phyloP scores from a whole-genome alignment of 1,140 invertebrate genomes.

The Drosophila tsacasi region DNA sequence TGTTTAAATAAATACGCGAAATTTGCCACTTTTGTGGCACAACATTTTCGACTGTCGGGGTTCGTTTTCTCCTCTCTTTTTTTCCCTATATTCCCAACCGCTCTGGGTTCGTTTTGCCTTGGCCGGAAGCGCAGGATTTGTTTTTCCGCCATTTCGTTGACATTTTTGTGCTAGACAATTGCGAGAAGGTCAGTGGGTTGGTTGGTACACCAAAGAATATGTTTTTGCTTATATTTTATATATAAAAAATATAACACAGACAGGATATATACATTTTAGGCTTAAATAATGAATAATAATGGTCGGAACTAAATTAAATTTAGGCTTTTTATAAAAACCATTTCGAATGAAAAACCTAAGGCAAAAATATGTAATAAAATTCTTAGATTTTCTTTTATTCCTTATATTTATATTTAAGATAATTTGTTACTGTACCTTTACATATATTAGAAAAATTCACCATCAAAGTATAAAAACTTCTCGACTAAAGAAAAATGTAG shows the following conservation, averaged over 20 bases:
- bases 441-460: no score
- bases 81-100: neutral
- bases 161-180: constrained; percentile 72
- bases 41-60: constrained; percentile 33
- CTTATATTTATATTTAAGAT: no score
- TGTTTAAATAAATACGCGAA: constrained; percentile 83
- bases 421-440: no score
- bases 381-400: no score
- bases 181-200: constrained; percentile 79
- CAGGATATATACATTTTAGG: neutral
- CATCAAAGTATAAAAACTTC: no score
- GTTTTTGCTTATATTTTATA: constrained; percentile 1
- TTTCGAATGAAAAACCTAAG: no score
- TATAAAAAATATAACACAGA: neutral
- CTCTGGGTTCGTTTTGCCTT: constrained; percentile 53
- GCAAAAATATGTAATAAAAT: no score
- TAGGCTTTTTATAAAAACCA: no score
- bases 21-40: constrained; percentile 74
- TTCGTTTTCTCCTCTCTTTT: constrained; percentile 7
- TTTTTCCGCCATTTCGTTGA: constrained; percentile 81
- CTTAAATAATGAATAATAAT: neutral
- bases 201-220: constrained; percentile 48
- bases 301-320: no score
- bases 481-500: no score
- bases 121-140: constrained; percentile 76